Percentiles rank a stretch among this genome's conserved stretches.
Conservation (phyloP, 2,888 invertebrate species). For the Lithosia quadra region DNA sequence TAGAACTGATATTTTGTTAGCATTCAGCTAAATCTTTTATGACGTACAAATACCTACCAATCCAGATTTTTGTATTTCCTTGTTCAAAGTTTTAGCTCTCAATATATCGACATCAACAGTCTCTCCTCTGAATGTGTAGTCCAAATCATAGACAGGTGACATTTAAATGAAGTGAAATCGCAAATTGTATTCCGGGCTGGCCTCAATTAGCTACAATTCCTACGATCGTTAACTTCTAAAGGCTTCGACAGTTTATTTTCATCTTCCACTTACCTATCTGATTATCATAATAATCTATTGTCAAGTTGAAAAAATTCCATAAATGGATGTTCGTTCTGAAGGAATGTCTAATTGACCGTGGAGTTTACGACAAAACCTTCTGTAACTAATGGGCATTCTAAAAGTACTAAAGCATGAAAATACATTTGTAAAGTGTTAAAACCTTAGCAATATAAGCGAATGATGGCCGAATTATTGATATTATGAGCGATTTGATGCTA, state of each 20-base stretch:
- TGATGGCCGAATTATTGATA: too few species aligned
- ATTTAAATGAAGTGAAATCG: slow-evolving; percentile 12
- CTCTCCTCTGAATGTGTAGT: not conserved
- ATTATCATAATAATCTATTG: not conserved
- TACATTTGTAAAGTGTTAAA: too few species aligned
- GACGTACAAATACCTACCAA: too few species aligned
- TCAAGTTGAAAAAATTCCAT: slow-evolving; percentile 3
- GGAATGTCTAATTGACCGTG: not conserved
- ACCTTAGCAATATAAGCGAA: too few species aligned
- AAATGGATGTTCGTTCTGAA: not conserved
- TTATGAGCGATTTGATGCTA: too few species aligned
- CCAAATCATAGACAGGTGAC: not conserved
- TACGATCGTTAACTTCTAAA: not conserved
- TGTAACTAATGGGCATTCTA: too few species aligned
- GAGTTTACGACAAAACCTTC: slow-evolving; percentile 3
- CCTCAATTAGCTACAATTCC: slow-evolving; percentile 7
- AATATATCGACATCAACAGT: not conserved
- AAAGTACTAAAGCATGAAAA: too few species aligned
- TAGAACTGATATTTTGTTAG: too few species aligned
- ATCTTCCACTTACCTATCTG: not conserved
- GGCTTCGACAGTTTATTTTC: slow-evolving; percentile 5
- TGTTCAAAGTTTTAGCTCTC: not conserved
- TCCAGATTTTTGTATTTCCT: too few species aligned
- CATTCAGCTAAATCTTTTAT: too few species aligned
- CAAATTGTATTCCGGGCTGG: slow-evolving; percentile 1